Percentiles rank a stretch among this genome's conserved stretches.
Evolutionary conservation across 2,113 vertebrate genomes (phyloP).

Genomic region (Clarias batrachus): DNA sequence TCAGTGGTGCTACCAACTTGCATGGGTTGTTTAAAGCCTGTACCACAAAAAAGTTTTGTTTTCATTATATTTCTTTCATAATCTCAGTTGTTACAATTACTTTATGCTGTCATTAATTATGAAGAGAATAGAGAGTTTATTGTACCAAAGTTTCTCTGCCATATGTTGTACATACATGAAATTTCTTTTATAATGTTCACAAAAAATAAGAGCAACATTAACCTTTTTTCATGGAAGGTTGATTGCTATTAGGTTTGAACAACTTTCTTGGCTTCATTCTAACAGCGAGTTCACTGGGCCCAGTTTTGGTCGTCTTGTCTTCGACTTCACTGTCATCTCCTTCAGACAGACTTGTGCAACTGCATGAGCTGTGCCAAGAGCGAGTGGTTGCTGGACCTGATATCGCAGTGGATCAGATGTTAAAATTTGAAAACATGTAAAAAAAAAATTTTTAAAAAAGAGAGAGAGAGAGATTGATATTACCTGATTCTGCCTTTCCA

Average conservation of each 20-base stretch:
- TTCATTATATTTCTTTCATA: not conserved
- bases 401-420: not conserved
- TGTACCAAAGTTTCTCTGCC: not conserved
- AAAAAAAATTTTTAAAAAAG: not conserved
- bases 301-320: constrained; percentile 52
- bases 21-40: constrained; percentile 20
- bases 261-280: constrained; percentile 71
- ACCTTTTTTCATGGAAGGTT: constrained; percentile 30
- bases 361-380: constrained; percentile 51
- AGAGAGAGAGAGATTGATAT: not conserved
- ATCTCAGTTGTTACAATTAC: not conserved
- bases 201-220: not conserved
- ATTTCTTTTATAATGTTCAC: not conserved
- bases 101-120: not conserved
- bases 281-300: constrained; percentile 41
- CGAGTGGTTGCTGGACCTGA: constrained; percentile 49
- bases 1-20: constrained; percentile 46
- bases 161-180: not conserved
- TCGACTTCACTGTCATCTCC: constrained; percentile 55
- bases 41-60: not conserved
- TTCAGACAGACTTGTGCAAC: constrained; percentile 55
- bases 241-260: constrained; percentile 64
- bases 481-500: constrained; percentile 63
- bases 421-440: not conserved
- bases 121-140: not conserved